phyloP scores from a whole-genome alignment of 1,140 invertebrate genomes.

The Zaprionus inermis region DNA sequence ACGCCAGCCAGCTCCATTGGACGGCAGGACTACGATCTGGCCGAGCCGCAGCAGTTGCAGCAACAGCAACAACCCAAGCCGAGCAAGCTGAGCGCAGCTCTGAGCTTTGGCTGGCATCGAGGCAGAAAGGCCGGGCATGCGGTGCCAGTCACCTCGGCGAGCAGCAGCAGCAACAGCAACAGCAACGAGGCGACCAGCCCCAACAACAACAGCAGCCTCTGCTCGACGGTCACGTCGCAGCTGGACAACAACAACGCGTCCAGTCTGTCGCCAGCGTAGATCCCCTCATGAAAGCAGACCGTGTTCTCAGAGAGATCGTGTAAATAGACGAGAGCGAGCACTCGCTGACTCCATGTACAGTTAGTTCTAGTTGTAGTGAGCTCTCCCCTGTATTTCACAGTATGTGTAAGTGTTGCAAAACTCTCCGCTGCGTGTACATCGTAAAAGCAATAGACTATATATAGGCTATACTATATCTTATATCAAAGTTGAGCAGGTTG shows the following conservation, averaged over 20 bases:
- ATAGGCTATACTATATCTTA: conserved; percentile 11
- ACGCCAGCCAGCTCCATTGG: conserved; percentile 85
- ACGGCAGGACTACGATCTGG: conserved; percentile 72
- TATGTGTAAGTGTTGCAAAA: conserved; percentile 39
- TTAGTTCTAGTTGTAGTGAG: conserved; percentile 55
- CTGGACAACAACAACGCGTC: conserved; percentile 65
- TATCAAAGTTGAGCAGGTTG: conserved; percentile 19
- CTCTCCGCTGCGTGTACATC: conserved; percentile 75
- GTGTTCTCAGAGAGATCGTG: conserved; percentile 20
- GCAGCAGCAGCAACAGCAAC: conserved; percentile 24
- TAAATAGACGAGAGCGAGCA: conserved; percentile 34
- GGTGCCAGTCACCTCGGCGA: conserved; percentile 20
- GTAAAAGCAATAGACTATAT: conserved; percentile 71
- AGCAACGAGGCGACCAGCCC: conserved; percentile 69
- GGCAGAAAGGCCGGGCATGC: conserved; percentile 32
- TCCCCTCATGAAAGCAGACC: neutral
- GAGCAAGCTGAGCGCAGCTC: conserved; percentile 67
- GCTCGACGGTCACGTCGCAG: conserved; percentile 69
- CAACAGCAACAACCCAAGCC: conserved; percentile 47
- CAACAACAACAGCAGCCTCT: conserved; percentile 76
- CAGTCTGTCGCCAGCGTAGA: conserved; percentile 66
- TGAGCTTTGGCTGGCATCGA: conserved; percentile 78
- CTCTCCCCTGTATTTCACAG: conserved; percentile 36
- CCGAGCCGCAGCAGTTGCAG: conserved; percentile 49
- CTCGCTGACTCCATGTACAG: conserved; percentile 51